Conservation (phyloP, 2,888 invertebrate genomes). For the Pseudanteris insignis region DNA sequence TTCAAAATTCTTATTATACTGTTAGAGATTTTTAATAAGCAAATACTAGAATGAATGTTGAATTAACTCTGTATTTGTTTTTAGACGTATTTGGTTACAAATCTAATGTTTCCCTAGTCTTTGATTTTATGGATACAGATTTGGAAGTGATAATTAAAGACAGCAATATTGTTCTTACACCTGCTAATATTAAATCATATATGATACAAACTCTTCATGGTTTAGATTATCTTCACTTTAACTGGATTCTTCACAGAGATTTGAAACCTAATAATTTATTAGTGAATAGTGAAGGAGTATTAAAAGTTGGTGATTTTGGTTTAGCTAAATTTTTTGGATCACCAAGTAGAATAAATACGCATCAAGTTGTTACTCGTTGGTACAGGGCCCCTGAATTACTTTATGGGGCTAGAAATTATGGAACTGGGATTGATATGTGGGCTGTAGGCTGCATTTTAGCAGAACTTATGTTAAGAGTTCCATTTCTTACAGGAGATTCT, state of each 20-base stretch:
- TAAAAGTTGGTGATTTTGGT: conserved; percentile 99
- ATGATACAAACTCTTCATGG: conserved; percentile 94
- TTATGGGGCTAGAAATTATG: conserved; percentile 94
- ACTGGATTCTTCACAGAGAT: conserved; percentile 98
- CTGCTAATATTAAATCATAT: conserved; percentile 95
- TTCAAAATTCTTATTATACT: no score
- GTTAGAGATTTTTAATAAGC: conserved; percentile 4
- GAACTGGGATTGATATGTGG: conserved; percentile 98
- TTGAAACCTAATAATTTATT: conserved; percentile 98
- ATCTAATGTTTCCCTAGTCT: conserved; percentile 97
- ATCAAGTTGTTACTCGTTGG: conserved; percentile 97
- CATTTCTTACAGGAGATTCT: conserved; percentile 95
- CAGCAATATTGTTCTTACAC: conserved; percentile 84
- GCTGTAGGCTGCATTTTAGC: conserved; percentile 98
- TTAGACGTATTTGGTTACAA: conserved; percentile 97
- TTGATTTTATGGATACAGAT: conserved; percentile 99
- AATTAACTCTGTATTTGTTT: conserved; percentile 35
- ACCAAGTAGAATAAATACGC: conserved; percentile 93
- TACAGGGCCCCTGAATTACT: conserved; percentile 93
- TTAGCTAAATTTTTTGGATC: conserved; percentile 97
- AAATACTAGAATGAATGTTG: neutral
- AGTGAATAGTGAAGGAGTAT: conserved; percentile 87
- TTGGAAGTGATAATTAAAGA: conserved; percentile 95
- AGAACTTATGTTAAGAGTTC: conserved; percentile 88
- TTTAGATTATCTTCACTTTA: conserved; percentile 91